A percentile compares a stretch with the other conserved stretches of the same genome.
These are phyloP conservation scores for Nebria salina DNA, from an alignment of 2,888 invertebrate genomes.

Conservation along the genomic window DNA sequence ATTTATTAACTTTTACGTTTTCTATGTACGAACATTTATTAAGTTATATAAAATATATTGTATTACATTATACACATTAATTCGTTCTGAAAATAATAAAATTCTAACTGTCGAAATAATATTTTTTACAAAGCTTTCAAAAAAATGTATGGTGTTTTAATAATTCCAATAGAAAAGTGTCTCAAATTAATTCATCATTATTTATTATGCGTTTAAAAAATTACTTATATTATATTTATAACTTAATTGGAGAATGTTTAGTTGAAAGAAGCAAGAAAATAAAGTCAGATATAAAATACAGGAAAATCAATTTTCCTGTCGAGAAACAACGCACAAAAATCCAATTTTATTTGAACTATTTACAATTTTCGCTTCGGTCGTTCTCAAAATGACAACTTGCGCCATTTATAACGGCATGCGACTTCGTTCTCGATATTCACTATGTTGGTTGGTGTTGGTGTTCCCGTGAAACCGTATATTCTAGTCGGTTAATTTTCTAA, in stretches of 20 bases:
- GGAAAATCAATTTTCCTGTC: conserved; percentile 14
- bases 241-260: neutral
- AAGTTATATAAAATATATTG: neutral
- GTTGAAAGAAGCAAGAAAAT: neutral
- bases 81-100: neutral
- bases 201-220: neutral
- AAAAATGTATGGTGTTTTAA: too few species aligned
- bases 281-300: neutral
- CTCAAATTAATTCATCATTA: neutral
- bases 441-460: neutral
- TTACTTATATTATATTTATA: neutral
- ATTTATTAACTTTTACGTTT: neutral
- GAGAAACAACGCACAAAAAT: conserved; percentile 1
- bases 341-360: conserved; percentile 19
- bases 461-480: conserved; percentile 3
- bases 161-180: too few species aligned
- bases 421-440: neutral
- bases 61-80: neutral
- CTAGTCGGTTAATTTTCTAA: conserved; percentile 40
- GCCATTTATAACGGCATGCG: conserved; percentile 28
- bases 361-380: conserved; percentile 13
- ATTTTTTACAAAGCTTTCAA: too few species aligned
- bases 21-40: neutral
- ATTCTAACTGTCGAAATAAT: too few species aligned
- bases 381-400: conserved; percentile 26